A percentile compares a stretch with the other conserved stretches of the same genome.
These are phyloP conservation scores for Pollenia amentaria DNA, from an alignment of 2,888 invertebrate genomes.

Conservation along the genomic window DNA sequence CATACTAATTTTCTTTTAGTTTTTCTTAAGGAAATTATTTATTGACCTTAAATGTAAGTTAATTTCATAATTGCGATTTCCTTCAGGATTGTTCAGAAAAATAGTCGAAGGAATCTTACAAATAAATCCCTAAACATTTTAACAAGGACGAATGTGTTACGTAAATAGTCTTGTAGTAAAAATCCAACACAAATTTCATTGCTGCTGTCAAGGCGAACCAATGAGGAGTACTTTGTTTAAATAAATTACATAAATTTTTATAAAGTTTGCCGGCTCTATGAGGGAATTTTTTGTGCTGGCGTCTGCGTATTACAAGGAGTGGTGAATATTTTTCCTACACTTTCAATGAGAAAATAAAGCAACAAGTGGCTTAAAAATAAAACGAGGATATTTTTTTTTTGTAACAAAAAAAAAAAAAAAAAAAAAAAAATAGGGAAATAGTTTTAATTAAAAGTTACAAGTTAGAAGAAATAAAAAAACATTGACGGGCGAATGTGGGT, in stretches of 20 bases:
- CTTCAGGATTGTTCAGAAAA: too few relatives aligned
- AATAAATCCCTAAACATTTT: not conserved
- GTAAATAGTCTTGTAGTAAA: not conserved
- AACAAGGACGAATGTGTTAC: not conserved
- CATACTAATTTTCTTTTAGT: too few relatives aligned
- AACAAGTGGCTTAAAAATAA: constrained; percentile 53
- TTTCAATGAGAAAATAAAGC: not conserved
- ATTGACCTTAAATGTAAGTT: too few relatives aligned
- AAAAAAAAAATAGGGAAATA: not conserved
- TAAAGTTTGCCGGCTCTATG: constrained; percentile 26
- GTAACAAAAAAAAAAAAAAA: not conserved
- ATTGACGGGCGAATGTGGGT: too few relatives aligned
- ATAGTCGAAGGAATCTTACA: too few relatives aligned
- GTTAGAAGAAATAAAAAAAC: too few relatives aligned
- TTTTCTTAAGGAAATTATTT: too few relatives aligned
- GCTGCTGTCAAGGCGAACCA: constrained; percentile 36
- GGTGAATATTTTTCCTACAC: constrained; percentile 48
- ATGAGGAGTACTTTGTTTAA: constrained; percentile 16
- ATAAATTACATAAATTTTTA: constrained; percentile 52
- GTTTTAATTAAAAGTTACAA: not conserved
- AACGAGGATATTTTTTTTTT: constrained; percentile 16
- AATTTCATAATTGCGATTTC: too few relatives aligned
- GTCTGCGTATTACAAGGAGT: constrained; percentile 48
- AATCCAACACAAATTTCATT: constrained; percentile 11
- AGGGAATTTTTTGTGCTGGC: not conserved